phyloP scores from a whole-genome alignment of 2,888 invertebrate genomes.

The Leptopilina drosophilae region DNA sequence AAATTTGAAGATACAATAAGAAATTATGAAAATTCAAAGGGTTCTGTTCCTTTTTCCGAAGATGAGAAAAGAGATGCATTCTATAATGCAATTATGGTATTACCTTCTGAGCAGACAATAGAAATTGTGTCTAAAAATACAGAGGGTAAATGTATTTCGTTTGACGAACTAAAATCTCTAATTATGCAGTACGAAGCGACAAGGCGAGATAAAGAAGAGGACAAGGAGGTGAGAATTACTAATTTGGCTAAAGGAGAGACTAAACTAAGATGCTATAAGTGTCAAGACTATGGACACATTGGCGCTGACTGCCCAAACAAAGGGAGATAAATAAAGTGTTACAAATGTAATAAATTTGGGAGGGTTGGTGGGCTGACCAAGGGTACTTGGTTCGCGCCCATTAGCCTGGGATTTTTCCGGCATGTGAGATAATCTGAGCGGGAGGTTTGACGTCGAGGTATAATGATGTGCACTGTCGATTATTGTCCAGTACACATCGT shows the following conservation, averaged over 20 bases:
- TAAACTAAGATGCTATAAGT: not conserved
- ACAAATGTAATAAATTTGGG: no score
- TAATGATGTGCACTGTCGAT: no score
- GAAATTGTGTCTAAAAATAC: not conserved
- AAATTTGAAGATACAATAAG: slow-evolving; percentile 13
- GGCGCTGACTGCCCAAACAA: not conserved
- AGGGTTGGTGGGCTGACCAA: no score
- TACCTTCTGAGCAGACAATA: not conserved
- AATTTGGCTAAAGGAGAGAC: not conserved
- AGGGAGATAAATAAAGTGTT: not conserved
- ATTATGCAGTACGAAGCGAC: not conserved
- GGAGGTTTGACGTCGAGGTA: no score
- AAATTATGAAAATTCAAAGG: slow-evolving; percentile 19
- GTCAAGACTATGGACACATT: not conserved
- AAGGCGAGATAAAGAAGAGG: not conserved
- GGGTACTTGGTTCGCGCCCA: no score
- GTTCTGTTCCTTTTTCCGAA: not conserved
- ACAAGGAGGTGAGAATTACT: not conserved
- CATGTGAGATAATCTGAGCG: no score
- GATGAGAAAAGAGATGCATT: slow-evolving; percentile 16
- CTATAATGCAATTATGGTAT: not conserved
- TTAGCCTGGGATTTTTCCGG: no score
- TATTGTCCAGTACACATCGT: no score
- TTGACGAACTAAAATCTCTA: not conserved
- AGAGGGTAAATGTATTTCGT: slow-evolving; percentile 6